phyloP scores from a whole-genome alignment of 1,140 invertebrate species.

The Sarcophaga bullata region DNA sequence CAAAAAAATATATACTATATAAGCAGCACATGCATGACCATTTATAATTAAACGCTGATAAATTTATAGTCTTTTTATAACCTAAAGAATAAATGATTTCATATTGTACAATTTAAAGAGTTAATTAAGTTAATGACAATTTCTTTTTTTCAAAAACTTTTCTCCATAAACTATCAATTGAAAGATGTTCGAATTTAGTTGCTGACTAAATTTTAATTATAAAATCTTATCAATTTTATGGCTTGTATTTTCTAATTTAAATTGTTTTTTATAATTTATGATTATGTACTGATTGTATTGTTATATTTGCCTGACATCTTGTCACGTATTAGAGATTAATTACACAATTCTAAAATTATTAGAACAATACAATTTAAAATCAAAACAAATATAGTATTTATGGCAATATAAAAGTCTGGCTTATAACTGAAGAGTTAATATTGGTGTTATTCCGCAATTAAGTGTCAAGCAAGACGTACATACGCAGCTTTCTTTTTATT shows the following conservation, averaged over 20 bases:
- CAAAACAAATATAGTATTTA: too few species aligned
- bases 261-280: neutral
- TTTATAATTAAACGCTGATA: neutral
- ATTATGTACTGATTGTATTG: neutral
- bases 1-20: neutral
- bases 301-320: neutral
- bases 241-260: conserved; percentile 15
- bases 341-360: too few species aligned
- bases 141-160: neutral
- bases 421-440: too few species aligned
- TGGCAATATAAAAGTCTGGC: too few species aligned
- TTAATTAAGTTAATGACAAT: neutral
- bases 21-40: neutral
- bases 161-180: neutral
- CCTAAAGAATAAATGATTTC: neutral
- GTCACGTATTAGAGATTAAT: neutral
- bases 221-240: neutral
- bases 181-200: neutral
- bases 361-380: too few species aligned
- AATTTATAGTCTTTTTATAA: neutral
- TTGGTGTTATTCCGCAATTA: too few species aligned
- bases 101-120: neutral
- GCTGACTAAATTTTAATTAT: neutral
- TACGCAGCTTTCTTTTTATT: too few species aligned
- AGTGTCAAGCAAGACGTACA: too few species aligned